Evolutionary conservation across 2,888 invertebrate species (phyloP).

Genomic region (Oligia latruncula): DNA sequence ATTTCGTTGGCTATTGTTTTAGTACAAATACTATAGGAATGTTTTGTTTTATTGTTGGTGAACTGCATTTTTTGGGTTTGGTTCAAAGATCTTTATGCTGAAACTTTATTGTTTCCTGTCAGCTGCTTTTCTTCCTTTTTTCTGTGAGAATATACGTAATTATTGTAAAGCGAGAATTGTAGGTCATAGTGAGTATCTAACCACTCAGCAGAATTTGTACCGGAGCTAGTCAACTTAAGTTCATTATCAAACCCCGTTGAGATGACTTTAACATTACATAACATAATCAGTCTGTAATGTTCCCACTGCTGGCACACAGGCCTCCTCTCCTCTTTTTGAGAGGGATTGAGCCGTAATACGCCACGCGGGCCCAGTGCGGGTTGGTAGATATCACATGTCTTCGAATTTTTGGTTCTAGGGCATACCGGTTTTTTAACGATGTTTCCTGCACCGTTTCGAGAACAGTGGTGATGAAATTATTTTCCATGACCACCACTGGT

Average conservation of each 20-base stretch:
- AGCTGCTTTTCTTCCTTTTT: background rate
- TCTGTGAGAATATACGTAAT: background rate
- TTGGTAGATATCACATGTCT: too few relatives aligned
- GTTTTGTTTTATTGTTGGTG: slow-evolving; percentile 8
- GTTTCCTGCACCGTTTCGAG: too few relatives aligned
- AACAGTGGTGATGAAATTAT: too few relatives aligned
- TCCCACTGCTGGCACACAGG: too few relatives aligned
- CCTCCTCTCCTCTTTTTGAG: too few relatives aligned
- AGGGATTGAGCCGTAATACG: too few relatives aligned
- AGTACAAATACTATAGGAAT: slow-evolving; percentile 8
- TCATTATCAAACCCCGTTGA: background rate
- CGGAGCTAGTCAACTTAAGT: background rate
- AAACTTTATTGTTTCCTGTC: background rate
- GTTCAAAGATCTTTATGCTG: background rate
- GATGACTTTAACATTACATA: background rate
- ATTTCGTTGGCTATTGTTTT: slow-evolving; percentile 48
- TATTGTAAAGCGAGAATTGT: background rate
- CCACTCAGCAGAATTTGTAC: background rate
- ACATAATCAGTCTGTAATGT: too few relatives aligned
- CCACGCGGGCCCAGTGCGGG: too few relatives aligned
- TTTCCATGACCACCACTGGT: too few relatives aligned
- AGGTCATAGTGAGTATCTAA: background rate
- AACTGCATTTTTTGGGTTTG: background rate
- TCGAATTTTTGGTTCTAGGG: too few relatives aligned
- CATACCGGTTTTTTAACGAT: too few relatives aligned